Evolutionary conservation across 1,140 invertebrate genomes (phyloP), one percentile per base, ranked within the genome.

Genomic region (Riptortus pedestris): DNA sequence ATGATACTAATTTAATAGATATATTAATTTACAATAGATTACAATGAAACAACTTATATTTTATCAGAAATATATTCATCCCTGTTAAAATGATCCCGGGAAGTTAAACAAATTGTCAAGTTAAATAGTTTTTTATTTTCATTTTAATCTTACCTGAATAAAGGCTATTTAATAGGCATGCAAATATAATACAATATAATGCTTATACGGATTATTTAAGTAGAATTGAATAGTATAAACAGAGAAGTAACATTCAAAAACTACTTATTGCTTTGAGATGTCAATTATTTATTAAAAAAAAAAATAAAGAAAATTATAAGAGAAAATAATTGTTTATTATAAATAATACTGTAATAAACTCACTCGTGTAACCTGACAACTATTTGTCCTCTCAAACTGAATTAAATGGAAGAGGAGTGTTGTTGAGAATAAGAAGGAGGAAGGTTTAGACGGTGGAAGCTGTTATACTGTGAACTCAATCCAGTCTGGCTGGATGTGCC

Each of bases 401-500:
- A 24, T 16, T 48, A 26, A 48, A 18, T 28, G 27, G n/a, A 20
- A 20, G 33, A 22, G 31, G 24, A 62, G 29, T 22, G 24, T 43
- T 48, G 14, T 48, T 28, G 45, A 31, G 27, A 62, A 27, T 22
- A 20, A 48, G 22, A 43, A 14, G 24, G 22, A 45, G 9, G 31
- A 48, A 62, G 24, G 24, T 22, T 22, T 59, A 24, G 18, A 5
- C 33, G 45, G 31, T 18, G 47, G 48, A 66, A 52, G 65, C 31
- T 29, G 47, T 57, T 65, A 67, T 65, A 65, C 67, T 47, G 61
- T 64, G 48, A 47, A 64, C 57, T 68, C 61, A 20, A 69, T 61
- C 47, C 59, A 64, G 33, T 67, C 67, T 33, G 65, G 65, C 29
- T 65, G 63, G 18, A 69, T 64, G 60, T 63, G 65, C 47, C 64